phyloP scores from a whole-genome alignment of 2,888 invertebrate genomes.

The Lomographa bimaculata region DNA sequence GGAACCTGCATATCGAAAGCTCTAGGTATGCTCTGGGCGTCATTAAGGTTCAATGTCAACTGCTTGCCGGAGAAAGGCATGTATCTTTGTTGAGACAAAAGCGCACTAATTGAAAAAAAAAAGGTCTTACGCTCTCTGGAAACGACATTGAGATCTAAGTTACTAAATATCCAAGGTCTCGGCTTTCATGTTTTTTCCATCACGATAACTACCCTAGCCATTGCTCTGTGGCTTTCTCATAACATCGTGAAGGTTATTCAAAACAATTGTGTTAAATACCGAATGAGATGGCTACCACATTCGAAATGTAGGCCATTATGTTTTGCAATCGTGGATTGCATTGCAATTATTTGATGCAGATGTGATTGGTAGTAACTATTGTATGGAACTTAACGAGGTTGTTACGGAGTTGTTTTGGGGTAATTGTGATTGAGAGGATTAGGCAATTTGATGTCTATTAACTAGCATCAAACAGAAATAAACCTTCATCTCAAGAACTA shows the following conservation, averaged over 20 bases:
- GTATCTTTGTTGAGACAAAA: too few relatives aligned
- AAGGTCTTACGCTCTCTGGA: background rate
- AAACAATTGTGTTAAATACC: slow-evolving; percentile 28
- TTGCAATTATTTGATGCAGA: slow-evolving; percentile 26
- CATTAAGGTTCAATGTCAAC: too few relatives aligned
- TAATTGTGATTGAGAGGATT: too few relatives aligned
- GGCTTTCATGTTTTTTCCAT: slow-evolving; percentile 14
- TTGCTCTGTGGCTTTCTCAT: slow-evolving; percentile 18
- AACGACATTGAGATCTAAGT: slow-evolving; percentile 7
- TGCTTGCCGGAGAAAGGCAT: too few relatives aligned
- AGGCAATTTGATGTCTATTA: too few relatives aligned
- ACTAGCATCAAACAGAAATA: too few relatives aligned
- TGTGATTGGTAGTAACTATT: slow-evolving; percentile 25
- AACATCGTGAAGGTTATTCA: slow-evolving; percentile 23
- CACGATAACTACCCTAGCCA: slow-evolving; percentile 1
- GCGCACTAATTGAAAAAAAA: too few relatives aligned
- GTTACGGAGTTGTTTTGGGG: background rate
- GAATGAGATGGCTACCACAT: slow-evolving; percentile 29
- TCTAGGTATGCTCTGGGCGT: too few relatives aligned
- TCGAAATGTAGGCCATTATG: slow-evolving; percentile 39
- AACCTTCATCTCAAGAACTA: too few relatives aligned
- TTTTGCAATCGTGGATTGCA: slow-evolving; percentile 41
- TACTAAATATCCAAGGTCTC: slow-evolving; percentile 15
- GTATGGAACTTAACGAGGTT: slow-evolving; percentile 4
- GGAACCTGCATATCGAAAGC: too few relatives aligned